These are phyloP conservation scores for Hipparchia sbordonii DNA, from an alignment of 2,888 invertebrate genomes.

Conservation along the genomic window DNA sequence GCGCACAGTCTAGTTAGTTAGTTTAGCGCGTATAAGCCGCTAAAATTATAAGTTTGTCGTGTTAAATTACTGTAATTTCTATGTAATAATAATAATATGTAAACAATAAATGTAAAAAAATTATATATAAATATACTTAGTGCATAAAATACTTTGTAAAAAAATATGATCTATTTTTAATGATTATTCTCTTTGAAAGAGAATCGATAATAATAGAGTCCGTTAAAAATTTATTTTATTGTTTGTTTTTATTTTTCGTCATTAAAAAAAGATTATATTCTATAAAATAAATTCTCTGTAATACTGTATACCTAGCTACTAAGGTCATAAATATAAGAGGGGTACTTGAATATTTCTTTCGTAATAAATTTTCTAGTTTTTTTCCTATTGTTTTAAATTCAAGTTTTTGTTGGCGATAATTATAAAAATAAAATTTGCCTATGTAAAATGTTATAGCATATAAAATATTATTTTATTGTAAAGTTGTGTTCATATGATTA, in stretches of 20 bases:
- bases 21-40: not conserved
- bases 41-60: conserved; percentile 13
- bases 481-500: not conserved
- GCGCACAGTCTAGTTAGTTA: conserved; percentile 17
- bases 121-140: conserved; percentile 15
- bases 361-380: not conserved
- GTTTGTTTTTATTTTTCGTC: conserved; percentile 3
- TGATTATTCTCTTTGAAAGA: not conserved
- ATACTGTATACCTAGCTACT: not conserved
- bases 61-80: conserved; percentile 19
- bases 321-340: not conserved
- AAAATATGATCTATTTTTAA: conserved; percentile 25
- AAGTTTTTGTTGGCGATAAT: too few relatives aligned
- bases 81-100: not conserved
- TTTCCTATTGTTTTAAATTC: conserved; percentile 5
- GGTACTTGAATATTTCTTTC: conserved; percentile 5
- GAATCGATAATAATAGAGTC: not conserved
- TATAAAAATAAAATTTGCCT: not conserved
- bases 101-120: not conserved
- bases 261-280: conserved; percentile 21
- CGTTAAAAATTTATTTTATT: conserved; percentile 2
- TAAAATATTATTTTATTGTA: not conserved
- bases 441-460: not conserved
- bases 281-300: not conserved
- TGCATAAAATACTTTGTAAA: conserved; percentile 1